phyloP scores from a whole-genome alignment of 2,797 vertebrate species.

The Notolabrus celidotus region DNA sequence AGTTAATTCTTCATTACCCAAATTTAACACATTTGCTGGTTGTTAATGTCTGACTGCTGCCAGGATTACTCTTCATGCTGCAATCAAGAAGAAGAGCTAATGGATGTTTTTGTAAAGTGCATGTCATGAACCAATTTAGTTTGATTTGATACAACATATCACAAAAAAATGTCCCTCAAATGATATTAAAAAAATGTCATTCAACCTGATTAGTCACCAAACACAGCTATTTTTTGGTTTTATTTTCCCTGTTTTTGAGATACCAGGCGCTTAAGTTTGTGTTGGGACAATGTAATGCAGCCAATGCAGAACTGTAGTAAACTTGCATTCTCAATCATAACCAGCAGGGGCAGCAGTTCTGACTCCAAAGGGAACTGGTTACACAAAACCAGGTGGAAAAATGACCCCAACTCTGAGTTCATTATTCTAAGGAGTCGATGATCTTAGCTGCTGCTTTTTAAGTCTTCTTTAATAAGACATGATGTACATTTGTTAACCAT shows the following conservation, averaged over 20 bases:
- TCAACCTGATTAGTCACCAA: too few relatives aligned
- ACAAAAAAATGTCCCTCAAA: conserved; percentile 16
- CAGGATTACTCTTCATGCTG: conserved; percentile 26
- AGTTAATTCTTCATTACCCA: conserved; percentile 47
- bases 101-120: conserved; percentile 35
- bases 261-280: not conserved
- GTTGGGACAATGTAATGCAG: not conserved
- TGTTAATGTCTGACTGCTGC: conserved; percentile 38
- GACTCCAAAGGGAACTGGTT: not conserved
- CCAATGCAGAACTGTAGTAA: not conserved
- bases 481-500: too few relatives aligned
- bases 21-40: conserved; percentile 40
- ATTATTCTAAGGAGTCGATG: too few relatives aligned
- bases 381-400: not conserved
- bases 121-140: conserved; percentile 32
- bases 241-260: conserved; percentile 4
- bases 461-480: too few relatives aligned
- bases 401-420: too few relatives aligned
- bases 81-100: conserved; percentile 33
- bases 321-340: not conserved
- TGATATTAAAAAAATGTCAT: not conserved
- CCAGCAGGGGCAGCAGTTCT: not conserved
- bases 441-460: too few relatives aligned
- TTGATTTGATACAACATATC: conserved; percentile 16
- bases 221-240: conserved; percentile 1